These are phyloP conservation scores for Grallaria varia DNA, from an alignment of 2,113 vertebrate species.

Conservation along the genomic window DNA sequence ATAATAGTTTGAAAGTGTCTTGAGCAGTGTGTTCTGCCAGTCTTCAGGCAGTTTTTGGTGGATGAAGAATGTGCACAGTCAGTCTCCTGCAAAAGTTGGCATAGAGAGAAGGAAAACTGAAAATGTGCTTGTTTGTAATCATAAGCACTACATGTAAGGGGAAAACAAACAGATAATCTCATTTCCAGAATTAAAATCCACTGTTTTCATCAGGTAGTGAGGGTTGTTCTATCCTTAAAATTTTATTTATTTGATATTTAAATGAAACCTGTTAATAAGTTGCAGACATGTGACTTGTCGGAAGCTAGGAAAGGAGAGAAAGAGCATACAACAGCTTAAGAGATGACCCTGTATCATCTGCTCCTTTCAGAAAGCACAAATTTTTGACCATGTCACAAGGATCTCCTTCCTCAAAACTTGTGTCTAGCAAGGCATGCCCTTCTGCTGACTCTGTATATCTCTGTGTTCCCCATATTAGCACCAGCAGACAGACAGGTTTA, in stretches of 20 bases:
- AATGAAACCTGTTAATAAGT: background rate
- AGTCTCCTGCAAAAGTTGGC: background rate
- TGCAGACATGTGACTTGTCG: background rate
- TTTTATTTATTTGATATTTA: background rate
- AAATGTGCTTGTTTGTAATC: background rate
- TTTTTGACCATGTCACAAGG: background rate
- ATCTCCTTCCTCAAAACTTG: background rate
- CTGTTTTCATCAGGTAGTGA: background rate
- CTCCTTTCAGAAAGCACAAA: background rate
- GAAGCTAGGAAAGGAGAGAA: background rate
- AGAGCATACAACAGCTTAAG: background rate
- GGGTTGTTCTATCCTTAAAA: background rate
- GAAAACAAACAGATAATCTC: background rate
- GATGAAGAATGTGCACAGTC: background rate
- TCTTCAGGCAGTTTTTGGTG: background rate
- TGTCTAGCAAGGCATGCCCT: background rate
- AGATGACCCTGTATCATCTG: background rate
- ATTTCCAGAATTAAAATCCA: background rate
- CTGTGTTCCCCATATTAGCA: background rate
- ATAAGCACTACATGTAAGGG: background rate
- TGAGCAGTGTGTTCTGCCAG: background rate
- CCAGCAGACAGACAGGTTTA: background rate
- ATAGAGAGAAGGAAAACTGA: background rate
- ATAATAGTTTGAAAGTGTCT: background rate
- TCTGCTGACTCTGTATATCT: background rate